Percentiles rank a stretch among this genome's conserved stretches.
Evolutionary conservation across 1,140 invertebrate species (phyloP).

Genomic region (Leptopilina boulardi): DNA sequence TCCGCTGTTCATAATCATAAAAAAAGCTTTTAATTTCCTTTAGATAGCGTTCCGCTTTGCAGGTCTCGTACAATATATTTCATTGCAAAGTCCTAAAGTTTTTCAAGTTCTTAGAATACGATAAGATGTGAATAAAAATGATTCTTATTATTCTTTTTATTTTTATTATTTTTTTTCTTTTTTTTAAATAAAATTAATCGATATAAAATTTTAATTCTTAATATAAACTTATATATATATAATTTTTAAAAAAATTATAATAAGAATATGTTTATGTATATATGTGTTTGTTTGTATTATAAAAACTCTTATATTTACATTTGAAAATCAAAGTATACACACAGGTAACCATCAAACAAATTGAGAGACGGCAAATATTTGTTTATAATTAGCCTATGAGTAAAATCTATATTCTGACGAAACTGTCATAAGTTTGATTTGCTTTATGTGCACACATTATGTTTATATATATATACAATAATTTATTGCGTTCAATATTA

Average conservation of each 20-base stretch:
- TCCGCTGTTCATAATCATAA: background rate
- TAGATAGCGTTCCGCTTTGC: background rate
- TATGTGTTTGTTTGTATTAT: background rate
- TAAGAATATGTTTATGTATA: too few relatives aligned
- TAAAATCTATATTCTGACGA: background rate
- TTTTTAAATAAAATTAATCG: background rate
- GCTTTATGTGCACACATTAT: background rate
- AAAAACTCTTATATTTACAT: background rate
- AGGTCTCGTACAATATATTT: constrained; percentile 22
- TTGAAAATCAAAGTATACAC: background rate
- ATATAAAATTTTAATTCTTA: background rate
- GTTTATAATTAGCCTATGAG: background rate
- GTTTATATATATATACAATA: background rate
- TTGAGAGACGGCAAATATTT: background rate
- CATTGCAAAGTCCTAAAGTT: constrained; percentile 8
- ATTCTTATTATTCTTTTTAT: too few relatives aligned
- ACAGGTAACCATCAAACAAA: background rate
- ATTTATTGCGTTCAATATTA: background rate
- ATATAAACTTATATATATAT: background rate
- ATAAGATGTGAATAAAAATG: background rate
- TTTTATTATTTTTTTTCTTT: too few relatives aligned
- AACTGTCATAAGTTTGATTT: background rate
- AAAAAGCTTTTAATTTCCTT: constrained; percentile 18
- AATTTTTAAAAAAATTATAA: too few relatives aligned
- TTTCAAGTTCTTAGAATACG: background rate